phyloP scores from a whole-genome alignment of 2,888 invertebrate species.

The Drosophila borborema region DNA sequence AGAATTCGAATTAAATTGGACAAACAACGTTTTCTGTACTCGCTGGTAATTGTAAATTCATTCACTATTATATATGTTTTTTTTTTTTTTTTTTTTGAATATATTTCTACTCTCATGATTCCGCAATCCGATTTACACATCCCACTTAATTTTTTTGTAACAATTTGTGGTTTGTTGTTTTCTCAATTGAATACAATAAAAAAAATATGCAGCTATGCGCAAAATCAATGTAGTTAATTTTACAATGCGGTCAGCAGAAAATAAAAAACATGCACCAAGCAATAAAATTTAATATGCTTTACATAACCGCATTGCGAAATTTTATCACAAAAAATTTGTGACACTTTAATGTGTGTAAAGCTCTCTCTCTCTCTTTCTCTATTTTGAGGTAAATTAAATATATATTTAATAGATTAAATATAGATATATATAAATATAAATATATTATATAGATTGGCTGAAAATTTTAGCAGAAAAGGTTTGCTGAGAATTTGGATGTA shows the following conservation, averaged over 20 bases:
- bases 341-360: background rate
- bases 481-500: background rate
- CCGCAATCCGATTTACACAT: background rate
- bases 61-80: too few species aligned
- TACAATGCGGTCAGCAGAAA: slow-evolving; percentile 54
- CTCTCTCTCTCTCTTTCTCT: background rate
- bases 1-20: too few species aligned
- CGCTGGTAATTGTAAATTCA: too few species aligned
- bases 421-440: too few species aligned
- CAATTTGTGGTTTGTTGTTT: slow-evolving; percentile 34
- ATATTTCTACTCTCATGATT: background rate
- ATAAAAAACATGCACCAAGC: slow-evolving; percentile 6
- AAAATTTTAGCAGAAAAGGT: too few species aligned
- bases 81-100: background rate
- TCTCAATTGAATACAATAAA: slow-evolving; percentile 32
- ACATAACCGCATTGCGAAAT: slow-evolving; percentile 3
- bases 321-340: too few species aligned
- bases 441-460: background rate
- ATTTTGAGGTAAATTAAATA: background rate
- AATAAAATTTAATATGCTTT: slow-evolving; percentile 16
- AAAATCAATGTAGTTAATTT: slow-evolving; percentile 62
- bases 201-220: slow-evolving; percentile 33
- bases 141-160: slow-evolving; percentile 6
- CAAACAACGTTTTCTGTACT: too few species aligned
- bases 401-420: too few species aligned